Evolutionary conservation across 2,888 invertebrate species (phyloP).

Genomic region (Drosophila limbata): DNA sequence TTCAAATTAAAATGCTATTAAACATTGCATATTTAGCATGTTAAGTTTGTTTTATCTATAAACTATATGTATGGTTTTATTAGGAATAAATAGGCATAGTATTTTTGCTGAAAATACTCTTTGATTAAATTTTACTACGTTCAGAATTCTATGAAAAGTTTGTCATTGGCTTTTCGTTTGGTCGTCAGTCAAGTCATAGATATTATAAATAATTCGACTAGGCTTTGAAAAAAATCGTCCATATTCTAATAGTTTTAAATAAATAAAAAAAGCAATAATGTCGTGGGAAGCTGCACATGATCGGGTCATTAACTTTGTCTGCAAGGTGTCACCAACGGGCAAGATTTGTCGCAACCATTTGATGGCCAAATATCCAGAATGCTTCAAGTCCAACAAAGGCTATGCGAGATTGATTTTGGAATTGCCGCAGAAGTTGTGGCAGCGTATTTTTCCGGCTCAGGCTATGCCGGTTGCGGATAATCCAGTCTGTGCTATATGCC

Average conservation of each 20-base stretch:
- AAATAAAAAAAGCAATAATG: conserved; percentile 26
- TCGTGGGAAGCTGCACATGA: conserved; percentile 26
- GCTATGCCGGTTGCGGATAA: not conserved
- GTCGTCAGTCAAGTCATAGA: not conserved
- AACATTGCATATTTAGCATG: too few species aligned
- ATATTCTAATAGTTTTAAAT: not conserved
- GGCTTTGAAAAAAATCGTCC: conserved; percentile 2
- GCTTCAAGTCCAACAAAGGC: not conserved
- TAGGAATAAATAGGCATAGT: too few species aligned
- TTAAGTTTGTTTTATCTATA: too few species aligned
- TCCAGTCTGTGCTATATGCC: not conserved
- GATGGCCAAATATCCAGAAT: conserved; percentile 32
- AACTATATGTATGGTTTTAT: not conserved
- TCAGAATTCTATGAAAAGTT: not conserved
- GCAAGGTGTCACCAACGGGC: conserved; percentile 29
- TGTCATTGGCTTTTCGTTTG: not conserved
- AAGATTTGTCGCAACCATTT: conserved; percentile 32
- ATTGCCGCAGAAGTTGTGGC: conserved; percentile 21
- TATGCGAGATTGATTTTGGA: not conserved
- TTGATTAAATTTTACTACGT: not conserved
- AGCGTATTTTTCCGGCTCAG: not conserved
- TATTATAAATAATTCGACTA: conserved; percentile 6
- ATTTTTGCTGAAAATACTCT: too few species aligned
- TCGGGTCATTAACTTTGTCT: conserved; percentile 10
- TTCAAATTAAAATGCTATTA: too few species aligned